Evolutionary conservation across 2,888 invertebrate species (phyloP).

Genomic region (Drosophila austrosaltans): DNA sequence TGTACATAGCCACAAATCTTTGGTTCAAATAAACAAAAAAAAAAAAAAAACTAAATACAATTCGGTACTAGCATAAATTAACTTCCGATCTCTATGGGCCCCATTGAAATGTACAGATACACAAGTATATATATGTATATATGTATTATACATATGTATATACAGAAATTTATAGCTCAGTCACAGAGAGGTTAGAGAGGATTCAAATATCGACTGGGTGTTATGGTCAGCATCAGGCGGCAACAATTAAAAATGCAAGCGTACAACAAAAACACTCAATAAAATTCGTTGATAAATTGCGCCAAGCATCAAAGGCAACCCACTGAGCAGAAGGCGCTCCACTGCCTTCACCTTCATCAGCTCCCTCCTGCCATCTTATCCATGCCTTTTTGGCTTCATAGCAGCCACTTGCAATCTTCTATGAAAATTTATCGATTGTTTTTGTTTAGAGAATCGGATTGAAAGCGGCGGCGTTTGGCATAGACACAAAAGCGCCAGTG

Average conservation of each 20-base stretch:
- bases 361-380: background rate
- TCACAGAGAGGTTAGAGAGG: slow-evolving; percentile 47
- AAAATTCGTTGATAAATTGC: slow-evolving; percentile 81
- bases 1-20: slow-evolving; percentile 74
- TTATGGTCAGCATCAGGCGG: slow-evolving; percentile 78
- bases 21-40: slow-evolving; percentile 68
- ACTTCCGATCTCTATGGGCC: slow-evolving; percentile 60
- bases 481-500: slow-evolving; percentile 83
- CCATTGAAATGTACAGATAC: slow-evolving; percentile 13
- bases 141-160: slow-evolving; percentile 33
- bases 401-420: slow-evolving; percentile 73
- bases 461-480: slow-evolving; percentile 55
- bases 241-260: slow-evolving; percentile 76
- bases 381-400: background rate
- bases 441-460: slow-evolving; percentile 64
- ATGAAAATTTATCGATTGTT: slow-evolving; percentile 78
- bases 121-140: slow-evolving; percentile 34
- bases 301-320: slow-evolving; percentile 77
- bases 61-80: slow-evolving; percentile 66
- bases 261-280: slow-evolving; percentile 75
- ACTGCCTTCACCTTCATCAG: slow-evolving; percentile 2
- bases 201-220: slow-evolving; percentile 49
- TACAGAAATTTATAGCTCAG: slow-evolving; percentile 65
- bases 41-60: slow-evolving; percentile 50
- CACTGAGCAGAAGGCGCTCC: slow-evolving; percentile 80